A percentile compares a stretch with the other conserved stretches of the same genome.
Evolutionary conservation across 2,888 invertebrate genomes (phyloP).

Genomic region (Apamea crenata): DNA sequence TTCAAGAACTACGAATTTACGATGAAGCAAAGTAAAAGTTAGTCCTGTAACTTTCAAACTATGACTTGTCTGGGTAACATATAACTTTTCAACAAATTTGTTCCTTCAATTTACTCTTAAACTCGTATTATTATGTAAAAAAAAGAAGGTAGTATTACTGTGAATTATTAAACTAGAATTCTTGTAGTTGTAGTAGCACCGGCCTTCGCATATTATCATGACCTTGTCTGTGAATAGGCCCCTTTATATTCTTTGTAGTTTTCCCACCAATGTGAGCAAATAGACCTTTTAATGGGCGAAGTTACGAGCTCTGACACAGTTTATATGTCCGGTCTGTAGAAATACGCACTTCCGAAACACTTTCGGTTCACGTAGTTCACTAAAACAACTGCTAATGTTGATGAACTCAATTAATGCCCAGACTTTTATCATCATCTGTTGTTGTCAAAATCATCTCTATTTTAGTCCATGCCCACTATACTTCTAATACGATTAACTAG

Average conservation of each 20-base stretch:
- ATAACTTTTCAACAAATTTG: constrained; percentile 18
- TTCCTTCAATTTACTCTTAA: constrained; percentile 34
- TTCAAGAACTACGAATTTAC: constrained; percentile 22
- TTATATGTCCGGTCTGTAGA: constrained; percentile 36
- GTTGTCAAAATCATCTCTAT: constrained; percentile 31
- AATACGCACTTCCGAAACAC: constrained; percentile 53
- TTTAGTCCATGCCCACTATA: constrained; percentile 16
- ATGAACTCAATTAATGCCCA: constrained; percentile 7
- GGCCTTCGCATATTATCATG: constrained; percentile 62
- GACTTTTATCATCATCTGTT: background rate
- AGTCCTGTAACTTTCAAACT: constrained; percentile 31
- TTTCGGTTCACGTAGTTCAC: constrained; percentile 21
- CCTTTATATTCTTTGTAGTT: constrained; percentile 61
- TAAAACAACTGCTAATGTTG: constrained; percentile 17
- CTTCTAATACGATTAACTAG: constrained; percentile 6
- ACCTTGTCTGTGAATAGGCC: constrained; percentile 68
- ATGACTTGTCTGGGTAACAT: constrained; percentile 14
- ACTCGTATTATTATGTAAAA: constrained; percentile 25
- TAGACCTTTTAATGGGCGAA: constrained; percentile 52
- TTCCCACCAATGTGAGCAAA: constrained; percentile 45
- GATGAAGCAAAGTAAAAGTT: constrained; percentile 30
- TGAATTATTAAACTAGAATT: constrained; percentile 55
- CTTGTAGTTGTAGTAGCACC: constrained; percentile 31
- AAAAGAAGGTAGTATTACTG: constrained; percentile 15
- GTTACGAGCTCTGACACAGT: constrained; percentile 49